Evolutionary conservation across 1,140 invertebrate genomes (phyloP), one percentile per base, ranked within the genome.

Genomic region (Drosophila athabasca): DNA sequence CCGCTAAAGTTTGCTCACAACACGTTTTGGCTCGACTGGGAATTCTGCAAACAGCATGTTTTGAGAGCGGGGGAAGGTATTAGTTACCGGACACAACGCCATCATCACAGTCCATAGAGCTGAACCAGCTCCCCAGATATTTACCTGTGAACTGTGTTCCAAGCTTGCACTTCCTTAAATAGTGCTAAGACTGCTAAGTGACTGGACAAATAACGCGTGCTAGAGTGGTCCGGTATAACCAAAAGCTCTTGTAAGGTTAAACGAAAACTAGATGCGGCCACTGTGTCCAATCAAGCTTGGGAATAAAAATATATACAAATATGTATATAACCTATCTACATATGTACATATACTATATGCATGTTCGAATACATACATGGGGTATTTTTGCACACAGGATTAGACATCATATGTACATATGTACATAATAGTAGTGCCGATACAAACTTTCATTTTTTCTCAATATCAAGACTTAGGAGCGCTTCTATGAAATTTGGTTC

Each of bases 71-170:
- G 24, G 11, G 29, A 13, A 17, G 15, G 1, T 17, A 26, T 26
- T 15, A 2, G 19, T 9, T 46, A 43, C 52, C 46, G 52, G 51
- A 39, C 46, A 39, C 39, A 72, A 62, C 44, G 62, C 58, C 51
- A 39, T 15, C 44, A 60, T 29, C 39, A 61, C 58, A 44, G 68
- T 41, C 69, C 51, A 54, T 51, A 62, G 59, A 60, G 46, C 46
- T 41, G 62, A 60, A 67, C 70, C 70, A 51, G 29, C 59, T 52
- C 24, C n/a, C 29, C 57, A 69, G 41, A 46, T 83, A 51, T 83
- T 83, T 83, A 65, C 80, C 71, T 54, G 81, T 57, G 72, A 84
- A 65, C 73, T 84, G 76, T 81, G 81, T 85, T 48, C 81, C 77
- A 77, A 81, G 68, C 73, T 62, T 85, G 74, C 68, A 84, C 78